Evolutionary conservation across 2,113 vertebrate genomes (phyloP).

Genomic region (Merops nubicus): DNA sequence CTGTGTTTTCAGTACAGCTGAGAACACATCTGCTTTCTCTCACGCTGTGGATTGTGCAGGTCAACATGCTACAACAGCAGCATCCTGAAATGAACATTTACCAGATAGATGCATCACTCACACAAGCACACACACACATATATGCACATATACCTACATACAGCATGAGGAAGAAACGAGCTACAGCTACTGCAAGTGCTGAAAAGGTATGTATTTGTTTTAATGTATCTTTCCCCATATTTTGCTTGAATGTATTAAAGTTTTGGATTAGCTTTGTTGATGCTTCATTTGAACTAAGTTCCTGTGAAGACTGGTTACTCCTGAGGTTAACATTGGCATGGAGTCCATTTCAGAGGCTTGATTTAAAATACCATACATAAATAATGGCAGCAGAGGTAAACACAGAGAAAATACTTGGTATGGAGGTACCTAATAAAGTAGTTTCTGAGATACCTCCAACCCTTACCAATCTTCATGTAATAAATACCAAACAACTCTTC

Average conservation of each 20-base stretch:
- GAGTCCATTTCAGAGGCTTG: not conserved
- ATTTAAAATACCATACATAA: not conserved
- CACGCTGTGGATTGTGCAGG: not conserved
- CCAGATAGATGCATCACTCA: not conserved
- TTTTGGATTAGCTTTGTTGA: not conserved
- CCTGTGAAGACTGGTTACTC: not conserved
- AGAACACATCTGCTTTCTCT: not conserved
- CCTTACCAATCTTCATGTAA: not conserved
- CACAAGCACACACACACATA: accelerated
- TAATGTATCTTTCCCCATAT: accelerated
- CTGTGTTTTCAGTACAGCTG: not conserved
- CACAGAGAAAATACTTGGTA: not conserved
- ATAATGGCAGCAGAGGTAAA: not conserved
- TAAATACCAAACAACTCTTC: not conserved
- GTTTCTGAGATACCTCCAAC: not conserved
- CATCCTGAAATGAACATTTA: not conserved
- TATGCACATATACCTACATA: accelerated
- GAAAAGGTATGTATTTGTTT: not conserved
- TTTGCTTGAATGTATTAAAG: not conserved
- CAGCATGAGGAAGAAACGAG: not conserved
- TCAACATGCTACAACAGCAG: not conserved
- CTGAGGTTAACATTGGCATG: not conserved
- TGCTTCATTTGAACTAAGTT: not conserved
- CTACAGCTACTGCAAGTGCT: not conserved
- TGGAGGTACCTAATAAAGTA: not conserved